Evolutionary conservation across 2,888 invertebrate species (phyloP).

Genomic region (Heliconius cydno): DNA sequence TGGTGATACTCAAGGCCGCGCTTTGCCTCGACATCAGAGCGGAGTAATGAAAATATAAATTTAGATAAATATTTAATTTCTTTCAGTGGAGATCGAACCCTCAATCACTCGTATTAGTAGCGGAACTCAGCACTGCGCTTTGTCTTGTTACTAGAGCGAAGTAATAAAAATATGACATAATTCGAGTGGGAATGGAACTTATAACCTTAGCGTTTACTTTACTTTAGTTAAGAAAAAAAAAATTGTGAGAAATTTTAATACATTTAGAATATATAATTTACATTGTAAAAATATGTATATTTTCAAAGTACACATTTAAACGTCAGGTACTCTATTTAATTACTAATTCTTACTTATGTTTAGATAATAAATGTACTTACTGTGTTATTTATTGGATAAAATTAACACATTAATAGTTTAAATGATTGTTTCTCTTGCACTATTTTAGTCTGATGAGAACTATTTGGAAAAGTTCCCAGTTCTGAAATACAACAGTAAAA

Average conservation of each 20-base stretch:
- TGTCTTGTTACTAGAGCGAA: no score
- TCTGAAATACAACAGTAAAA: constrained; percentile 45
- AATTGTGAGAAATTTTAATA: background rate
- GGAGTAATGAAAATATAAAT: no score
- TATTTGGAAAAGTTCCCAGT: constrained; percentile 50
- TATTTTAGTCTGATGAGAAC: constrained; percentile 49
- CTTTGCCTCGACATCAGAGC: no score
- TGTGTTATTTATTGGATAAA: constrained; percentile 40
- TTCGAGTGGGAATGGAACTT: no score
- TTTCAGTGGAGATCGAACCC: no score
- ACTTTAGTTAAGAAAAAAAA: no score
- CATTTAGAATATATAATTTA: background rate
- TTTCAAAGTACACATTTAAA: background rate
- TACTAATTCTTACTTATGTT: background rate
- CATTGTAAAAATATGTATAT: background rate
- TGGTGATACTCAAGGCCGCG: no score
- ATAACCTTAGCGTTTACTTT: no score
- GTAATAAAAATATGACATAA: no score
- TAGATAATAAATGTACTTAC: background rate
- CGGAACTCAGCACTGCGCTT: no score
- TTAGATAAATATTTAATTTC: no score
- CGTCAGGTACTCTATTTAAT: background rate
- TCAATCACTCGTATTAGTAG: no score
- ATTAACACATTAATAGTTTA: constrained; percentile 46
- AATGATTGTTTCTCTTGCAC: constrained; percentile 44